These are phyloP conservation scores for Thecophora atra DNA, from an alignment of 2,888 invertebrate genomes.

Conservation along the genomic window DNA sequence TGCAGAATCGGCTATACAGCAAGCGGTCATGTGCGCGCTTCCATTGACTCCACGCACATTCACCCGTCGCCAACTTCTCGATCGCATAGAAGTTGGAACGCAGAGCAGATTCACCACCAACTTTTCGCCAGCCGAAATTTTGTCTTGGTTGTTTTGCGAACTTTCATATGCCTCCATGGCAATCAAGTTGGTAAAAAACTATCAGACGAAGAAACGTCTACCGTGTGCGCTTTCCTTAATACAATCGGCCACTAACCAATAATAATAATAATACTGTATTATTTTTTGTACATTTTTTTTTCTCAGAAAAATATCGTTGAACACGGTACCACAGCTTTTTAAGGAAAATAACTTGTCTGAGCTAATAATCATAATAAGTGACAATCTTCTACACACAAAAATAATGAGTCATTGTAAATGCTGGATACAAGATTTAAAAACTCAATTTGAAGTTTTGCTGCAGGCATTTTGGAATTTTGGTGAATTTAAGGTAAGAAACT, in stretches of 20 bases:
- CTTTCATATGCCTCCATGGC: too few relatives aligned
- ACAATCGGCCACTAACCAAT: background rate
- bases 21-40: too few relatives aligned
- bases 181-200: too few relatives aligned
- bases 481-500: constrained; percentile 40
- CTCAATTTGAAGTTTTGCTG: constrained; percentile 43
- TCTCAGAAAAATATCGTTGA: constrained; percentile 43
- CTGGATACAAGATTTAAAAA: constrained; percentile 45
- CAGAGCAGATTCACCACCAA: too few relatives aligned
- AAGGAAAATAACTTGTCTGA: constrained; percentile 42
- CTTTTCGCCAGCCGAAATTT: too few relatives aligned
- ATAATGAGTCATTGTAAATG: constrained; percentile 38
- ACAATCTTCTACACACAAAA: constrained; percentile 37
- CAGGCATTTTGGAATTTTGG: constrained; percentile 44
- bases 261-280: background rate
- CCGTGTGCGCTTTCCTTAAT: too few relatives aligned
- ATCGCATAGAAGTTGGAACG: too few relatives aligned
- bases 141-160: too few relatives aligned
- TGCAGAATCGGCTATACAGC: too few relatives aligned
- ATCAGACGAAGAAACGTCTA: too few relatives aligned
- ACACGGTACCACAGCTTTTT: constrained; percentile 41
- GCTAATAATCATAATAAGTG: constrained; percentile 39
- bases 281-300: background rate
- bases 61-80: too few relatives aligned
- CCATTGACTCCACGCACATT: too few relatives aligned